These are phyloP conservation scores for Yponomeuta malinellus DNA, from an alignment of 2,888 invertebrate species.

Conservation along the genomic window DNA sequence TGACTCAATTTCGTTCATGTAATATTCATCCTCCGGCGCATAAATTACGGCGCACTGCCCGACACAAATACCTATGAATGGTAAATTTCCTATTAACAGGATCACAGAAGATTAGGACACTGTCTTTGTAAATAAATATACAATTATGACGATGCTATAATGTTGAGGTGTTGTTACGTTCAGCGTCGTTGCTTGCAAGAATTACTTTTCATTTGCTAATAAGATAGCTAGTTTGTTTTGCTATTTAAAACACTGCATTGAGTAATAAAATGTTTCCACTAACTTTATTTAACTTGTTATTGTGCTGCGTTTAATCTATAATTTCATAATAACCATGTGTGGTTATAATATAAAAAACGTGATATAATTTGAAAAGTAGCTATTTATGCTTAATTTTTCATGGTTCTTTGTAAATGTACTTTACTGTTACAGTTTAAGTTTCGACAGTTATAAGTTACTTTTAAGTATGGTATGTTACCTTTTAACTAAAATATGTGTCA, in stretches of 20 bases:
- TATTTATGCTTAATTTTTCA: not conserved
- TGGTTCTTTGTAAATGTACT: not conserved
- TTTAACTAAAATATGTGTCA: too few relatives aligned
- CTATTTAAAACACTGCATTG: not conserved
- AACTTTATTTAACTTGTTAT: slow-evolving; percentile 32
- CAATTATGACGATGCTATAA: too few relatives aligned
- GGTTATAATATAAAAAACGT: not conserved
- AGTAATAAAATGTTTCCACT: not conserved
- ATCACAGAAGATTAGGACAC: not conserved
- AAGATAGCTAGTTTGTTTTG: slow-evolving; percentile 46
- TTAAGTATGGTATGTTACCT: not conserved
- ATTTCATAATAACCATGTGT: slow-evolving; percentile 26
- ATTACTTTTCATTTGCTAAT: slow-evolving; percentile 48
- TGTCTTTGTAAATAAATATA: too few relatives aligned
- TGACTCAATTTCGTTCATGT: slow-evolving; percentile 10
- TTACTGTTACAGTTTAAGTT: slow-evolving; percentile 1
- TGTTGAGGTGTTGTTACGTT: too few relatives aligned
- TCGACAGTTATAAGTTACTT: not conserved
- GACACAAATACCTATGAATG: slow-evolving; percentile 3
- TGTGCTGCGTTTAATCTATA: slow-evolving; percentile 52
- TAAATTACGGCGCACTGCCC: slow-evolving; percentile 15
- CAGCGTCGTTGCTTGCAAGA: too few relatives aligned
- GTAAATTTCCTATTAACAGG: not conserved
- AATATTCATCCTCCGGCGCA: slow-evolving; percentile 9
- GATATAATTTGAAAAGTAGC: not conserved